A percentile compares a stretch with the other conserved stretches of the same genome.
phyloP scores from a whole-genome alignment of 2,113 vertebrate species.

The Chrysemys picta region DNA sequence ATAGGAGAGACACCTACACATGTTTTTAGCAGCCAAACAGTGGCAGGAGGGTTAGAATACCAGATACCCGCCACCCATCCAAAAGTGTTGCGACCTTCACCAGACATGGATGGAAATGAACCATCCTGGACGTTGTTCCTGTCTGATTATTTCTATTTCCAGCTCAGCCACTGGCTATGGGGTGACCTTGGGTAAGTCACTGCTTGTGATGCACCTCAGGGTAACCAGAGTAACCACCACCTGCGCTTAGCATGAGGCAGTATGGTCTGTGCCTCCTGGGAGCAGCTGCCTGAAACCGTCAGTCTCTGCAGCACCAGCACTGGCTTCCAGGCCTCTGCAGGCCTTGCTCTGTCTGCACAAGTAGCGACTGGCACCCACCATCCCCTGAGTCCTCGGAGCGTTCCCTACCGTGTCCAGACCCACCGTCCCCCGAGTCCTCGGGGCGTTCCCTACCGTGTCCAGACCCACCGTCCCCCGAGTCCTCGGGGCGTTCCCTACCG shows the following conservation, averaged over 20 bases:
- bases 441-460: too few species aligned
- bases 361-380: too few species aligned
- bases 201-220: background rate
- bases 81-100: background rate
- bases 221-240: background rate
- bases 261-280: background rate
- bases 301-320: background rate
- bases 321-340: background rate
- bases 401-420: too few species aligned
- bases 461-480: too few species aligned
- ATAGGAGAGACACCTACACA: background rate
- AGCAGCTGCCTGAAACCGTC: background rate
- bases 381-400: background rate
- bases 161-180: background rate
- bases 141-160: background rate
- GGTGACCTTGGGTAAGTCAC: background rate
- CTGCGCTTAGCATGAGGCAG: background rate
- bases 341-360: too few species aligned
- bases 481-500: too few species aligned
- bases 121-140: background rate
- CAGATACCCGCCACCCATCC: background rate
- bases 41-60: background rate
- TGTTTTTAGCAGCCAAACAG: background rate
- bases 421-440: too few species aligned
- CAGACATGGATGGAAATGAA: background rate